Evolutionary conservation across 1,140 invertebrate species (phyloP), one percentile per base, ranked within the genome.

Genomic region (Brevipalpus yothersi): DNA sequence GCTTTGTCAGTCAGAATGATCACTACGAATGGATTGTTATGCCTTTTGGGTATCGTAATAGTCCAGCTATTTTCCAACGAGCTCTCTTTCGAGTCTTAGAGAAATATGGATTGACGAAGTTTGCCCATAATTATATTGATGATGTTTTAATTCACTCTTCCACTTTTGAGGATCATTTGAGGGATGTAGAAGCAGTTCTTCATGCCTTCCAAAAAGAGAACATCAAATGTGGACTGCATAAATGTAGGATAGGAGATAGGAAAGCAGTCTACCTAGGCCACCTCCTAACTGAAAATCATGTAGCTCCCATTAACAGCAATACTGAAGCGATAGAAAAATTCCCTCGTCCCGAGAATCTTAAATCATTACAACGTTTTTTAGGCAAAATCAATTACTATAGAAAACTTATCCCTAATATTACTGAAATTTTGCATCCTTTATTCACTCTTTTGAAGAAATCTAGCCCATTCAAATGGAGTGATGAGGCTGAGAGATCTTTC

Each of bases 11-110:
- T 9, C 13, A 41, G 7, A n/a, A 12, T 13, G 65, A 54, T 15
- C 65, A 58, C 13, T 67, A 40, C 40, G 47, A 67, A 54, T 65
- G 17, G 7, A 31, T 19, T 11, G 15, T 47, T 4, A 71, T 75
- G 69, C 69, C 72, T 0, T 75, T 73, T 65, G 73, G 72, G 0
- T 61, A 76, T 0, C 61, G 60, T 3, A 70, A 71, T 41, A 68
- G 69, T 2, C n/a, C n/a, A n/a, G n/a, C n/a, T n/a, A n/a, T n/a
- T n/a, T n/a, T n/a, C n/a, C n/a, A n/a, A n/a, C n/a, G 66, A 15
- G 68, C 70, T 3, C 72, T 70, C 0, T 71, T 71, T 59, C 67
- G 69, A 56, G 49, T 56, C 12, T 41, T 56, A 42, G 19, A 42
- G 19, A 58, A 60, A 40, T 21, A 13, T 62, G 8, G 12, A 12